phyloP scores from a whole-genome alignment of 2,113 vertebrate genomes.

The Aythya baeri region DNA sequence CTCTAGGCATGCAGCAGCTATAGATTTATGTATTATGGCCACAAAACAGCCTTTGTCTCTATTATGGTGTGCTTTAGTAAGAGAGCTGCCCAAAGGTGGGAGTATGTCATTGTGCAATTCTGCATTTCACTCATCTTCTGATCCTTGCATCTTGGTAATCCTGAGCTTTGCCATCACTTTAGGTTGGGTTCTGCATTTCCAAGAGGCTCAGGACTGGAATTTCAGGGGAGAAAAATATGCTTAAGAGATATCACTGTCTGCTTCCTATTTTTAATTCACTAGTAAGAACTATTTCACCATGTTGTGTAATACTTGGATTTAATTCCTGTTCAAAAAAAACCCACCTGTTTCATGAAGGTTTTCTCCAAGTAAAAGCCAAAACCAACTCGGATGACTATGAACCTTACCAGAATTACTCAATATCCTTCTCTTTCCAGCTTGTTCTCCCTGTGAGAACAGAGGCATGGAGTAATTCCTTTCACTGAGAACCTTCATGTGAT shows the following conservation, averaged over 20 bases:
- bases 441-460: not conserved
- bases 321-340: not conserved
- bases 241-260: not conserved
- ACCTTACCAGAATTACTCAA: not conserved
- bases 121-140: not conserved
- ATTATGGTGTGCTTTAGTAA: fast-evolving
- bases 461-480: not conserved
- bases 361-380: not conserved
- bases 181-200: not conserved
- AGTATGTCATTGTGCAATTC: not conserved
- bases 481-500: not conserved
- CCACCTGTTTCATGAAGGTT: not conserved
- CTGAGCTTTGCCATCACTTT: not conserved
- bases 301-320: not conserved
- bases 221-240: not conserved
- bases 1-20: not conserved
- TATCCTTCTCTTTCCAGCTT: not conserved
- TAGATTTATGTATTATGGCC: not conserved
- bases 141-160: not conserved
- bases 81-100: not conserved
- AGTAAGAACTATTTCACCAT: not conserved
- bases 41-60: not conserved
- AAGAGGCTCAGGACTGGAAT: not conserved
- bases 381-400: not conserved
- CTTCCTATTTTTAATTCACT: not conserved